Evolutionary conservation across 2,888 invertebrate species (phyloP).

Genomic region (Temnothorax unifasciatus): DNA sequence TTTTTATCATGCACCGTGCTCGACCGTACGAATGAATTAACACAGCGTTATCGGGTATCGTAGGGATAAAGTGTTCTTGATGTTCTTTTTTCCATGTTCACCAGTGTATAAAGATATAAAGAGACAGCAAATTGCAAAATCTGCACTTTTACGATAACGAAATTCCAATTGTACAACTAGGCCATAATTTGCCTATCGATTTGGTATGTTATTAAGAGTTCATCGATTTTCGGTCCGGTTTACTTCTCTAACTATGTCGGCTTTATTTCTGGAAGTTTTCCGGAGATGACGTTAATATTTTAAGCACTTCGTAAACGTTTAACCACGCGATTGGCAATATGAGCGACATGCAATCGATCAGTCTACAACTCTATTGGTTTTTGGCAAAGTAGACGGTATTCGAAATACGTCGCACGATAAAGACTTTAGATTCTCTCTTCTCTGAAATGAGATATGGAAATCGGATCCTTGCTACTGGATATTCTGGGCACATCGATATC

Average conservation of each 20-base stretch:
- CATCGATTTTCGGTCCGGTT: conserved; percentile 5
- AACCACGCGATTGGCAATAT: conserved; percentile 10
- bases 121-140: not conserved
- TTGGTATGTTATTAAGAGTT: conserved; percentile 27
- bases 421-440: conserved; percentile 45
- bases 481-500: not conserved
- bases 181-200: conserved; percentile 27
- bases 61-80: too few relatives aligned
- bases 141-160: not conserved
- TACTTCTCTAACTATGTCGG: not conserved
- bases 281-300: conserved; percentile 47
- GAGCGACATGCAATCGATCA: conserved; percentile 30
- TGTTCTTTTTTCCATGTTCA: too few relatives aligned
- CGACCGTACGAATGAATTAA: too few relatives aligned
- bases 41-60: too few relatives aligned
- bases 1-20: too few relatives aligned
- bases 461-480: conserved; percentile 8
- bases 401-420: conserved; percentile 63
- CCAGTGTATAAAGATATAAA: not conserved
- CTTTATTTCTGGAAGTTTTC: conserved; percentile 40
- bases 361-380: conserved; percentile 43
- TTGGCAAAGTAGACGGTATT: conserved; percentile 26
- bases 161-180: conserved; percentile 15
- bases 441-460: conserved; percentile 20
- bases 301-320: conserved; percentile 23